A percentile compares a stretch with the other conserved stretches of the same genome.
Evolutionary conservation across 2,888 invertebrate genomes (phyloP).

Genomic region (Monoplex corrugatus): DNA sequence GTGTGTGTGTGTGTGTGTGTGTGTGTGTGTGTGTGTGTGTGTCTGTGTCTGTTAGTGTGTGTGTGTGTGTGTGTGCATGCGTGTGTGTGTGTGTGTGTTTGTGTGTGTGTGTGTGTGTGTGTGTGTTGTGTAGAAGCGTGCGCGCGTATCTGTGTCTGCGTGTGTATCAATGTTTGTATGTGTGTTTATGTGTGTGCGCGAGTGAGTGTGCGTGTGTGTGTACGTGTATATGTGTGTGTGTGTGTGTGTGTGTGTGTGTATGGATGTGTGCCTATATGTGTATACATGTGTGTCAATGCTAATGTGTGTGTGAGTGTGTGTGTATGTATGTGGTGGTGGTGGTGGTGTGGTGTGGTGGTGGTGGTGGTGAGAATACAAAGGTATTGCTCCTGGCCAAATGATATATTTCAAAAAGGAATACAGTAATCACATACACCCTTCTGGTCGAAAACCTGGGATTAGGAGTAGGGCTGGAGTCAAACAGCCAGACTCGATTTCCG

Average conservation of each 20-base stretch:
- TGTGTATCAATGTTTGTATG: too few species aligned
- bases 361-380: too few species aligned
- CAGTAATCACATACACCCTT: too few species aligned
- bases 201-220: not conserved
- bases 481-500: too few species aligned
- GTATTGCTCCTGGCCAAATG: too few species aligned
- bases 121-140: not conserved
- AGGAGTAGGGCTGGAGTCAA: too few species aligned
- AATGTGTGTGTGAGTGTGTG: slow-evolving; percentile 17
- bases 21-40: not conserved
- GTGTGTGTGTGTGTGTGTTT: not conserved
- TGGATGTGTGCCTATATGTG: not conserved
- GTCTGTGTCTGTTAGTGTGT: not conserved
- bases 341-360: too few species aligned
- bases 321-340: too few species aligned
- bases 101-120: not conserved
- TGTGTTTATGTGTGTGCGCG: not conserved
- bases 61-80: slow-evolving; percentile 7
- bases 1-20: not conserved
- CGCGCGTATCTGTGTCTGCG: not conserved
- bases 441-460: too few species aligned
- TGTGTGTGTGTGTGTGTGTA: not conserved
- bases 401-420: too few species aligned
- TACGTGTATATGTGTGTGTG: not conserved
- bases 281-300: slow-evolving; percentile 2